Base-by-base conservation (phyloP, 2,113 vertebrate genomes). In the Pogona vitticeps region DNA sequence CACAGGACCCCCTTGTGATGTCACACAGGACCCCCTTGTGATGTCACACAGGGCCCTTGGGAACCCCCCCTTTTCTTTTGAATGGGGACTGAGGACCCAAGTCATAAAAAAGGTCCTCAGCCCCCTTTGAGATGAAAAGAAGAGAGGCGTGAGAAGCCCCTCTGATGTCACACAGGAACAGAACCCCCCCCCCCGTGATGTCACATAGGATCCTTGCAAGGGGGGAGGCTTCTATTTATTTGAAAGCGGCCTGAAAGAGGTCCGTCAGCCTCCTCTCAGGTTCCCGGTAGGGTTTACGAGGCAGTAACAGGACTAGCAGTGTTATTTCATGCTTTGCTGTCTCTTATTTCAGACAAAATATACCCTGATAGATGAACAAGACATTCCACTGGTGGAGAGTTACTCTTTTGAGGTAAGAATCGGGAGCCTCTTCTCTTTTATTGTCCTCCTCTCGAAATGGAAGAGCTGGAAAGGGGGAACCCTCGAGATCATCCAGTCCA, bases 311-410 rank as follows among this genome's bases (percentile, higher is more conserved):
- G 46, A 52, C 46, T 52, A 52, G n/a, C n/a, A n/a, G n/a, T n/a
- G n/a, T n/a, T n/a, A n/a, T n/a, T n/a, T n/a, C n/a, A n/a, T n/a
- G n/a, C n/a, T n/a, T n/a, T n/a, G n/a, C n/a, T n/a, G n/a, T n/a
- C n/a, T n/a, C n/a, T n/a, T n/a, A n/a, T 95, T 97, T 3, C 94
- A 99, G 98, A 99, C 98, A 87, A 99, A 99, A 92, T 99, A 99
- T 95, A 99, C 98, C 0, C 95, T 99, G 92, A 99, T 99, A 15
- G 98, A 99, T 79, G 98, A 99, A 90, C 98, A 99, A 92, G 98
- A 99, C 96, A 99, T 99, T 96, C 98, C 98, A 0, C 96, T 99
- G 84, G 98, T 99, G 95, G 98, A 99, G 94, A 99, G 98, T 94
- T 99, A 98, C 95, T 98, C 98, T 85, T 99, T 99, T 94, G 98